These are phyloP conservation scores for Sussaba pulchella DNA, from an alignment of 2,888 invertebrate genomes.

Conservation along the genomic window DNA sequence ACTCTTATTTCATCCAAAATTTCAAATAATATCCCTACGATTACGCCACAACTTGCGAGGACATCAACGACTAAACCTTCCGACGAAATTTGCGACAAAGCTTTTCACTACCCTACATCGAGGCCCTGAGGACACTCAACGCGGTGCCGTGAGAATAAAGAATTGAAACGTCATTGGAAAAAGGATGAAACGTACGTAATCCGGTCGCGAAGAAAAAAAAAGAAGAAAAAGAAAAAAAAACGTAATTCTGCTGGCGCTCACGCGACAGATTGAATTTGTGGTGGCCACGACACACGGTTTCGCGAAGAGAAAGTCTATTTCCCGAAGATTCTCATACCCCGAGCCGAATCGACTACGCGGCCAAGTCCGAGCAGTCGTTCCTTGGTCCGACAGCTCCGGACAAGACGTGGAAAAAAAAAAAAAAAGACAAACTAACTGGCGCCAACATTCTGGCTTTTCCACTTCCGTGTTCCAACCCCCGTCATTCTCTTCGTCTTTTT, in stretches of 20 bases:
- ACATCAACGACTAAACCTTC: background rate
- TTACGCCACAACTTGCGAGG: too few species aligned
- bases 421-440: slow-evolving; percentile 56
- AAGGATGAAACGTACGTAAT: background rate
- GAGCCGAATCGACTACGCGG: slow-evolving; percentile 19
- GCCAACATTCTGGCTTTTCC: slow-evolving; percentile 52
- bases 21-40: too few species aligned
- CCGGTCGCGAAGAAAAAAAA: too few species aligned
- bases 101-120: background rate
- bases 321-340: slow-evolving; percentile 24
- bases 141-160: background rate
- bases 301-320: slow-evolving; percentile 39
- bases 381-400: background rate
- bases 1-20: too few species aligned
- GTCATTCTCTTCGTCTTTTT: slow-evolving; percentile 29
- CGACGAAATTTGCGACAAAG: background rate
- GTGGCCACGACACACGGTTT: slow-evolving; percentile 17
- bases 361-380: background rate
- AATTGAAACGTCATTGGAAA: background rate
- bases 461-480: slow-evolving; percentile 26
- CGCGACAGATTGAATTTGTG: slow-evolving; percentile 50
- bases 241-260: background rate
- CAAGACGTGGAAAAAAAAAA: slow-evolving; percentile 7
- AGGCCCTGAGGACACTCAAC: too few species aligned
- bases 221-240: background rate